Conservation (phyloP, 1,140 invertebrate species). For the Drosophila parvula region DNA sequence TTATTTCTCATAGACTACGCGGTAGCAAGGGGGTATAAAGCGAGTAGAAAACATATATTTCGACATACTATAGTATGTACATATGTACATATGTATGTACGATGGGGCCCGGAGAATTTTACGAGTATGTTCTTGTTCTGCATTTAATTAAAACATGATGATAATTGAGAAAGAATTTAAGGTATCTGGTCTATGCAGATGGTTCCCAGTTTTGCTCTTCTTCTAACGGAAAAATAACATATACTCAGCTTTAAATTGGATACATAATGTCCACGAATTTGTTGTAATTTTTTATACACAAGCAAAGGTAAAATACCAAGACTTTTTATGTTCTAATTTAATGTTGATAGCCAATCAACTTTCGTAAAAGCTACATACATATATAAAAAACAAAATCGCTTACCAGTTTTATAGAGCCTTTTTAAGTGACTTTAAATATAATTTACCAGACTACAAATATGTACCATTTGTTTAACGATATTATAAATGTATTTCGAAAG, state of each 20-base stretch:
- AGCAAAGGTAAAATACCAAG: too few relatives aligned
- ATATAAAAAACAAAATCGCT: too few relatives aligned
- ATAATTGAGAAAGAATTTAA: slow-evolving; percentile 22
- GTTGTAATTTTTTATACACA: too few relatives aligned
- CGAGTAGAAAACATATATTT: not conserved
- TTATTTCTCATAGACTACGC: slow-evolving; percentile 36
- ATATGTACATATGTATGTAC: not conserved
- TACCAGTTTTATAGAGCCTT: too few relatives aligned
- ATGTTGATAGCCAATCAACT: too few relatives aligned
- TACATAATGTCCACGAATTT: not conserved
- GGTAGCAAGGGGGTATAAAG: slow-evolving; percentile 14
- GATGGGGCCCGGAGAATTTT: not conserved
- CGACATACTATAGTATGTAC: not conserved
- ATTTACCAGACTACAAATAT: too few relatives aligned
- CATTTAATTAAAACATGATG: slow-evolving; percentile 28
- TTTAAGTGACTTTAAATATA: too few relatives aligned
- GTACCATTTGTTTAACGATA: too few relatives aligned
- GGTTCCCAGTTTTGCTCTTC: not conserved
- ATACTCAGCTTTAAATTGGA: not conserved
- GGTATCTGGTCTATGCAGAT: slow-evolving; percentile 15
- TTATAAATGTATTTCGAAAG: too few relatives aligned
- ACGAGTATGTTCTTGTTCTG: slow-evolving; percentile 15
- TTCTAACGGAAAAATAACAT: not conserved
- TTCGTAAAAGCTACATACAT: too few relatives aligned
- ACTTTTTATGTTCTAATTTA: too few relatives aligned